Conservation (phyloP, 2,888 invertebrate species). For the Ornithoptera alexandrae region DNA sequence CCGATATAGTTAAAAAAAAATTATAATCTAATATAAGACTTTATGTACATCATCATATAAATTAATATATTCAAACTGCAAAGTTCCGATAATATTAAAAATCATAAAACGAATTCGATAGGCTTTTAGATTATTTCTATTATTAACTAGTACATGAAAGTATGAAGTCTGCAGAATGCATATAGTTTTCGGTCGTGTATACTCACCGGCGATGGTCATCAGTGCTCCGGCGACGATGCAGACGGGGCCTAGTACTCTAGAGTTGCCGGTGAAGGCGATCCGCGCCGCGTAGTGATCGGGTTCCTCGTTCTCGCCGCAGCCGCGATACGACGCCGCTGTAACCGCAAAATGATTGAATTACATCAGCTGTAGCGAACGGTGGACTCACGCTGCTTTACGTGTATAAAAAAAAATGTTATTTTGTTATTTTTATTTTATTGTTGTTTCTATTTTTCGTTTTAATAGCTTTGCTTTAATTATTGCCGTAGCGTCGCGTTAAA, state of each 20-base stretch:
- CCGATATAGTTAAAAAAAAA: too few relatives aligned
- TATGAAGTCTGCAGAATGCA: too few relatives aligned
- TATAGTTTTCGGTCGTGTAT: neutral
- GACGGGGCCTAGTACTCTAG: constrained; percentile 85
- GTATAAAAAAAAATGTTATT: neutral
- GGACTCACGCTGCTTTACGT: neutral
- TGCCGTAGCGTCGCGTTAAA: too few relatives aligned
- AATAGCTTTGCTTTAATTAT: too few relatives aligned
- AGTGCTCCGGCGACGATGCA: constrained; percentile 87
- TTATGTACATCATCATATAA: too few relatives aligned
- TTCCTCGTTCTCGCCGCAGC: constrained; percentile 85
- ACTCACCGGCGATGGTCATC: constrained; percentile 81
- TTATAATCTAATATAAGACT: too few relatives aligned
- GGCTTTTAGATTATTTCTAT: too few relatives aligned
- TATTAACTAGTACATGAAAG: too few relatives aligned
- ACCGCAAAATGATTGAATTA: constrained; percentile 27
- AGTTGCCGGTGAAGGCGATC: constrained; percentile 87
- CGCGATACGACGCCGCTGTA: constrained; percentile 86
- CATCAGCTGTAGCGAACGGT: neutral
- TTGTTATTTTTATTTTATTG: neutral
- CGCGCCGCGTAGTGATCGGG: constrained; percentile 85
- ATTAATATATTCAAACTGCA: too few relatives aligned
- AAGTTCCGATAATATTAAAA: too few relatives aligned
- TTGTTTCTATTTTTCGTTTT: neutral
- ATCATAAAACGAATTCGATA: too few relatives aligned